Evolutionary conservation across 2,888 invertebrate species (phyloP), one percentile per base, ranked within the genome.

Genomic region (Tachystola acroxantha): DNA sequence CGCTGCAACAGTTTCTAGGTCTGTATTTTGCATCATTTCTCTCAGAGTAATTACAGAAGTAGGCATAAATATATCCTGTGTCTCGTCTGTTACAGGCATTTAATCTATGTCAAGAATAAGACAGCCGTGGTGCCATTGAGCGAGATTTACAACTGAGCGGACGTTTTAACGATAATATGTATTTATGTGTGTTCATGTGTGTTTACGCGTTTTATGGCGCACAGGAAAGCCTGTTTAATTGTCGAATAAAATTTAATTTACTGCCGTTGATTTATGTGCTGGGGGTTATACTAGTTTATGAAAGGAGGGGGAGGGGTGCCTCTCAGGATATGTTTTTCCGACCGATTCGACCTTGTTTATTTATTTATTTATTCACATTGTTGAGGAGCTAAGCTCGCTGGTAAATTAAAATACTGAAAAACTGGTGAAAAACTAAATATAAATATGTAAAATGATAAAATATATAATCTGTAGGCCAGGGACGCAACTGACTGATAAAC

Each of bases 181-280:
- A 81, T 86, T 84, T 82, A 82, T 80, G 80, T 77, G 22, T 42
- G 31, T 42, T 42, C 39, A 80, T 70, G 78, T 61, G 72, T 75
- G 77, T 84, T 82, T 79, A 81, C 73, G 74, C 60, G 66, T 77
- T 81, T 81, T 80, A 80, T 71, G 73, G 65, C 62, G 64, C 71
- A 51, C 75, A 76, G 72, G 79, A 81, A 84, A 81, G 80, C 77
- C 64, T 61, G 80, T 84, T 87, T 87, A 80, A 86, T 86, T 84
- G 85, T 77, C 81, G 78, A 78, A 87, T 86, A 82, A 87, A 86
- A 81, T 81, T 77, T 70, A 85, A 84, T 87, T 86, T 86, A 86
- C 74, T 66, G 66, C 66, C 69, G 52, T 57, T 79, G 81, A 82
- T 82, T 80, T 81, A 81, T 56, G 63, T 40, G 50, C 48, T 41